These are phyloP conservation scores for Parazoanthus atlanticus DNA, from an alignment of 92 coral and sea anemone species.

Conservation along the genomic window DNA sequence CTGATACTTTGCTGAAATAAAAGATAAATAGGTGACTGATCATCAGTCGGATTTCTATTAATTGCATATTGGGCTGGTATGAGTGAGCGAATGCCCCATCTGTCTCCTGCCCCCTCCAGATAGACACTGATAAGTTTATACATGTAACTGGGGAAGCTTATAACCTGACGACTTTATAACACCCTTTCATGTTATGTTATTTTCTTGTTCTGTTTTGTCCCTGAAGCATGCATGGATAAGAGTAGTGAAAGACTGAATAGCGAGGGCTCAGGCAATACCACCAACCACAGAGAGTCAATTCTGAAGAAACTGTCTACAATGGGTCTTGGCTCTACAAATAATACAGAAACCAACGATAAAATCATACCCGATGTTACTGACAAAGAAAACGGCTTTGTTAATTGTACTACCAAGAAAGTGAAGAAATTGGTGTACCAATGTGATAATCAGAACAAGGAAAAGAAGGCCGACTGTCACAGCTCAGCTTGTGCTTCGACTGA, in stretches of 20 bases:
- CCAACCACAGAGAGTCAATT: conserved; percentile 1
- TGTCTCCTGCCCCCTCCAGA: background rate
- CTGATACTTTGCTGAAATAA: too few relatives aligned
- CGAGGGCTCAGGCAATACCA: background rate
- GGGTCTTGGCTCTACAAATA: conserved; percentile 3
- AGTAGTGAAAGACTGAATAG: background rate
- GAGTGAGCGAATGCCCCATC: too few relatives aligned
- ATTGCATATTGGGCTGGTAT: too few relatives aligned
- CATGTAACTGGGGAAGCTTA: background rate
- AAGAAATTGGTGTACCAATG: background rate
- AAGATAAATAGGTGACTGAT: too few relatives aligned
- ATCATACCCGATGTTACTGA: background rate
- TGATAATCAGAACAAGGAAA: background rate
- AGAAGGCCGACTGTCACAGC: background rate
- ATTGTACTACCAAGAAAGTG: background rate
- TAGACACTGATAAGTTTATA: background rate
- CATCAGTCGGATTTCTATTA: too few relatives aligned
- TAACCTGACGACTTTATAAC: background rate
- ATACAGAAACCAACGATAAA: background rate
- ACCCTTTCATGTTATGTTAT: background rate
- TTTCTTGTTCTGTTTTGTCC: background rate
- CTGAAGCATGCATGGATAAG: conserved; percentile 15
- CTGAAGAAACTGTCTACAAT: conserved; percentile 16
- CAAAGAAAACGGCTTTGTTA: background rate
- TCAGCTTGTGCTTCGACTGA: background rate